Evolutionary conservation across 1,140 invertebrate genomes (phyloP), one percentile per base, ranked within the genome.

Genomic region (Ips typographus): DNA sequence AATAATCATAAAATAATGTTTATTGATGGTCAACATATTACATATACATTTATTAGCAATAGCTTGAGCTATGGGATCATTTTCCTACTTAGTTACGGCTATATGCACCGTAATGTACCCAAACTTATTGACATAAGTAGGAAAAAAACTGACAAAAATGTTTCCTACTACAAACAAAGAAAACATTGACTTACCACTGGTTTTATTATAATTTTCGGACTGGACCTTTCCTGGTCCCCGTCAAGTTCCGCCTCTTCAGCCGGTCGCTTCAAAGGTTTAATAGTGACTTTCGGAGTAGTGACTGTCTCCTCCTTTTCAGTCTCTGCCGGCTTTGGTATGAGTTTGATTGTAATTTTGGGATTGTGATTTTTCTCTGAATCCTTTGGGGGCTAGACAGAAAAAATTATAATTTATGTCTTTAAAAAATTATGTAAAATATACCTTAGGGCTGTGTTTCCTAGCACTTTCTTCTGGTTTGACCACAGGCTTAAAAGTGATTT

Each of bases 161-260:
- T 22, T 22, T 22, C 22, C 22, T 22, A 22, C 22, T 22, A 22
- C 22, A 49, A 49, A 49, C 1, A 49, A 49, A 22, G 36, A 36
- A 37, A 55, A 55, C 4, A n/a, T 55, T 55, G 36, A 67, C 56
- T 40, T 60, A 77, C 60, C 41, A 79, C 68, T 0, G 79, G 76
- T 39, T 80, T 80, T 43, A 80, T 80, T 4, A 75, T 80, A 41
- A 80, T 77, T 70, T 75, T 80, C 1, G 80, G 80, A 72, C 75
- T 80, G 42, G 74, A 69, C 41, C 69, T 44, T 39, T 66, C 70
- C n/a, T 73, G 57, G 4, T 59, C 57, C 8, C 2, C 7, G 3
- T 70, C 66, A 5, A 61, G 60, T 57, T 76, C 64, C 49, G 42
- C 60, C 39, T 72, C 70, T 40, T 74, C 72, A 42, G 38, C 1